Evolutionary conservation across 2,797 vertebrate genomes (phyloP), one percentile per base, ranked within the genome.

Genomic region (Myiothlypis chrysogaster): DNA sequence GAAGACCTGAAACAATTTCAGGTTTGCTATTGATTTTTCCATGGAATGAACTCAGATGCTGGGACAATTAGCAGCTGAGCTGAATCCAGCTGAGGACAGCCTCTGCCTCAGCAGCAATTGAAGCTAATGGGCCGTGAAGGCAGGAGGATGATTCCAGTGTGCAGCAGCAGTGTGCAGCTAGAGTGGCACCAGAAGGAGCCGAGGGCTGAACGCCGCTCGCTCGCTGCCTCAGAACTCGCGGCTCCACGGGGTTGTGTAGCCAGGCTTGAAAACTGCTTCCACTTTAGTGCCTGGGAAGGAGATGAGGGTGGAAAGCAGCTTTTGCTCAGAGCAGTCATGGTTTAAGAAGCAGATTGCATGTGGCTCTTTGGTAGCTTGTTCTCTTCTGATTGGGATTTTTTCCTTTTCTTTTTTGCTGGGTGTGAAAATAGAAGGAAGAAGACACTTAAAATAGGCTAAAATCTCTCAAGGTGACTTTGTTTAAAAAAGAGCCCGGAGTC

Each of bases 351-450:
- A 91, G 55, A 65, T 47, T 84, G 43, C 47, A 9, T 10, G 13
- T 81, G 65, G 59, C 70, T 18, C 18, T 77, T 83, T 19, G 10
- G 35, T 73, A 56, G 10, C 59, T 57, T 9, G 6, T 55, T 77
- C 28, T 83, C 43, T 78, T 92, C 49, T 37, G 19, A 8, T 44
- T 17, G n/a, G 14, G 16, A 6, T 5, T 34, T n/a, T 76, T 43
- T 8, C n/a, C 5, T 47, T 49, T 10, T 11, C 6, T 59, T 50
- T 78, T 69, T 8, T 35, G 12, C 12, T 32, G 47, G 21, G 59
- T 14, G 10, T 49, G 79, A 82, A 69, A 90, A 46, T 30, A 88
- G n/a, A 88, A 94, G 25, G 56, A 77, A 92, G 25, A 81, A 83
- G 37, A 24, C 18, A 8, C 12, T 63, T 75, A 6, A 66, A 7